Evolutionary conservation across 2,888 invertebrate genomes (phyloP).

Genomic region (Incurvaria masculella): DNA sequence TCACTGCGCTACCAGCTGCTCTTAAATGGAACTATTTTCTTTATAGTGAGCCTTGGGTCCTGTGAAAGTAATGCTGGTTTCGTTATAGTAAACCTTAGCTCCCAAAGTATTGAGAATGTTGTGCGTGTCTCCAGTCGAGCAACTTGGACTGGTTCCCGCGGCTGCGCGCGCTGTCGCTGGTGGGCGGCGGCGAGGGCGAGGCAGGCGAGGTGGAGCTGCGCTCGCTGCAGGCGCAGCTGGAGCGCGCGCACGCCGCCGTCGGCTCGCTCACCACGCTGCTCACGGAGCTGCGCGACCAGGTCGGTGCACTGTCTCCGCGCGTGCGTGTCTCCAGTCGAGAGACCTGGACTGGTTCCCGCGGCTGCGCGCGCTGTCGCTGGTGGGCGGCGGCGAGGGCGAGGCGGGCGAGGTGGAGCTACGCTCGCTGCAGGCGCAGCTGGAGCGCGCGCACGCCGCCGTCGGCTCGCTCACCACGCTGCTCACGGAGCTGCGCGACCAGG

Average conservation of each 20-base stretch:
- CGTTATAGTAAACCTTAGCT: too few species aligned
- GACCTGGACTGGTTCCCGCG: constrained; percentile 99
- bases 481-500: constrained; percentile 86
- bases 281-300: constrained; percentile 86
- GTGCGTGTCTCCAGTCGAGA: constrained; percentile 66
- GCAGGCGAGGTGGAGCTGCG: constrained; percentile 92
- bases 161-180: constrained; percentile 94
- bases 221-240: constrained; percentile 80
- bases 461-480: constrained; percentile 84
- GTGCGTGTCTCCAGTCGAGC: constrained; percentile 66
- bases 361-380: constrained; percentile 94
- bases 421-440: constrained; percentile 80
- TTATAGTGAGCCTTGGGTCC: too few species aligned
- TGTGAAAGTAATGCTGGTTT: too few species aligned
- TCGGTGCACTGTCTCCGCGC: too few species aligned
- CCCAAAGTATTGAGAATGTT: too few species aligned
- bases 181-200: constrained; percentile 91
- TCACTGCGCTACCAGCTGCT: too few species aligned
- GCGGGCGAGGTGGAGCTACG: constrained; percentile 92
- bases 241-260: constrained; percentile 73
- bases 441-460: constrained; percentile 73
- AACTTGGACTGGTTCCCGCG: constrained; percentile 99
- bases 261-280: constrained; percentile 84
- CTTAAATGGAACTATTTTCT: too few species aligned
- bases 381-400: constrained; percentile 91